Conservation (phyloP, 2,797 vertebrate genomes). For the Peromyscus melanophrys region DNA sequence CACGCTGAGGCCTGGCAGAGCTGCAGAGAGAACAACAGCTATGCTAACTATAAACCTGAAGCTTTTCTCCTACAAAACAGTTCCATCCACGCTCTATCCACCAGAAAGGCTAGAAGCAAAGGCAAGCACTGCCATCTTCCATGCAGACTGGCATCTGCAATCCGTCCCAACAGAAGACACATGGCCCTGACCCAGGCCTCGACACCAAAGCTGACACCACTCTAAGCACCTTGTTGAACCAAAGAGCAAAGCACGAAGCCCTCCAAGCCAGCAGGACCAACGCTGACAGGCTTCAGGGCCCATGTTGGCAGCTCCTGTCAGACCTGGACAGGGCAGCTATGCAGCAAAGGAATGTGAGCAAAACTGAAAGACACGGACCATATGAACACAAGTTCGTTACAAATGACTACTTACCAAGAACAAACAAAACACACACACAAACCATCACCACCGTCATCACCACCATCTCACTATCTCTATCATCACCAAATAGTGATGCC, state of each 20-base stretch:
- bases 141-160: not conserved
- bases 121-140: not conserved
- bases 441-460: not conserved
- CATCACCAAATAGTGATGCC: not conserved
- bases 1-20: not conserved
- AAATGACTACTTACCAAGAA: not conserved
- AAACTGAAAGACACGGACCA: not conserved
- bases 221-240: not conserved
- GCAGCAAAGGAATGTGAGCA: not conserved
- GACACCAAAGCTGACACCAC: not conserved
- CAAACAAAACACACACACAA: not conserved
- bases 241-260: slow-evolving; percentile 19
- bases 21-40: not conserved
- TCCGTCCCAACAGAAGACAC: not conserved
- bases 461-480: no score
- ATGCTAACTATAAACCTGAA: not conserved
- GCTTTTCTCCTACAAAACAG: not conserved
- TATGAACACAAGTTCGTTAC: not conserved
- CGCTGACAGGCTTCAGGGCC: not conserved
- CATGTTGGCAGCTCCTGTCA: not conserved
- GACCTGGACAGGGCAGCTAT: not conserved
- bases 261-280: not conserved
- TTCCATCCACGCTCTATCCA: not conserved
- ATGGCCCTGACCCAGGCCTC: not conserved
- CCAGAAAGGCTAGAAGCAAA: not conserved